phyloP scores from a whole-genome alignment of 2,797 vertebrate genomes.

The Halcyon badia region DNA sequence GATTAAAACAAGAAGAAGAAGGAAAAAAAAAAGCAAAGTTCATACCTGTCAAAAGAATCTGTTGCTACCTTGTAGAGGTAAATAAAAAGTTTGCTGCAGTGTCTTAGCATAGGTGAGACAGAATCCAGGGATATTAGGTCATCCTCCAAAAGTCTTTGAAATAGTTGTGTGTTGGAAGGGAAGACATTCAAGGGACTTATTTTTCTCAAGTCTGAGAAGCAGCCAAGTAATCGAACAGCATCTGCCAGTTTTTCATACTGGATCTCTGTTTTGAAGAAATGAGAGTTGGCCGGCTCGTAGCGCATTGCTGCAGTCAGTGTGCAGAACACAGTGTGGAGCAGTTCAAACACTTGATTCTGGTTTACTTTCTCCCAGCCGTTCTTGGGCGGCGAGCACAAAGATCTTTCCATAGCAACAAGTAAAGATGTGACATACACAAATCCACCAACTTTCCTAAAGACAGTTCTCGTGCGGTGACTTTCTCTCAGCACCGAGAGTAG shows the following conservation, averaged over 20 bases:
- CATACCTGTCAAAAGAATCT: constrained; percentile 98
- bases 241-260: constrained; percentile 99
- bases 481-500: constrained; percentile 91
- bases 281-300: constrained; percentile 96
- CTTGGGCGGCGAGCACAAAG: constrained; percentile 88
- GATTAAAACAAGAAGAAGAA: not conserved
- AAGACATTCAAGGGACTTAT: constrained; percentile 87
- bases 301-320: constrained; percentile 98
- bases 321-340: constrained; percentile 94
- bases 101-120: constrained; percentile 90
- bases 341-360: constrained; percentile 96
- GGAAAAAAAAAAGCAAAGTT: not conserved
- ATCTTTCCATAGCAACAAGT: constrained; percentile 96
- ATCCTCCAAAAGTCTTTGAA: constrained; percentile 95
- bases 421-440: constrained; percentile 97
- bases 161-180: constrained; percentile 93
- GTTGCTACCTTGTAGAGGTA: constrained; percentile 98
- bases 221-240: constrained; percentile 94
- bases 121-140: constrained; percentile 86
- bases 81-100: constrained; percentile 98
- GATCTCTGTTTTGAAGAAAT: constrained; percentile 98
- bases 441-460: constrained; percentile 97
- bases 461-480: constrained; percentile 95
- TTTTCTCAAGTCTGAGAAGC: constrained; percentile 95
- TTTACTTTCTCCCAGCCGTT: constrained; percentile 95